Base-by-base conservation (phyloP, 2,888 invertebrate genomes). In the Erannis defoliaria region DNA sequence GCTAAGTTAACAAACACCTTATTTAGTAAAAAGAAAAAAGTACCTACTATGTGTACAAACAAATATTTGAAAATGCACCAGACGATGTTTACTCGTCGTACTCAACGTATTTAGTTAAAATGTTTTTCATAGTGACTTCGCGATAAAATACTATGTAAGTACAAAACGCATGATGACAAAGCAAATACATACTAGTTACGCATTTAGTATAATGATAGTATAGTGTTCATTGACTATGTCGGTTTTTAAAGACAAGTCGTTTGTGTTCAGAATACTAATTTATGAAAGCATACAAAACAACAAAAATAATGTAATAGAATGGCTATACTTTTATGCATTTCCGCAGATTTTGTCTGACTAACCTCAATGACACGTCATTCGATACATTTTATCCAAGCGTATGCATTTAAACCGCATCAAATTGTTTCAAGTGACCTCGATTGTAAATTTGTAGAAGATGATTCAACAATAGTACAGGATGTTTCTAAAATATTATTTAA, bases 351-450 rank as follows among this genome's bases (percentile, higher is more conserved):
- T 5, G 18, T 37, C 26, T 12, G 5, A 9, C 35, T 19, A 19
- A 26, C 14, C 29, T 38, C 21, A 59, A 48, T 35, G 56, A 18
- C 43, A n/a, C 46, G 38, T 37, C 40, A 42, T 42, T 42, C 46
- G 23, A 43, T 26, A 45, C 12, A 10, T 33, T 49, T 46, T 37
- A 42, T 38, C 43, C 45, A 42, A 43, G 53, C 64, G 35, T 55
- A n/a, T n/a, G 55, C 42, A 60, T 56, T 43, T 21, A 40, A 54
- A 50, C 64, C 64, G 64, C 60, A 64, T 42, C 60, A 45, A 64
- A 56, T 64, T 42, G 54, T n/a, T 42, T 38, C 19, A 60, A 56
- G 26, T 54, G 54, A 16, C 60, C 60, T 56, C 54, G 45, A 56
- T 64, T 35, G 37, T 12, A 33, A 48, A 46, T 42, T 42, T 42